These are phyloP conservation scores for Lithophane leautieri DNA, from an alignment of 2,888 invertebrate species.

Conservation along the genomic window DNA sequence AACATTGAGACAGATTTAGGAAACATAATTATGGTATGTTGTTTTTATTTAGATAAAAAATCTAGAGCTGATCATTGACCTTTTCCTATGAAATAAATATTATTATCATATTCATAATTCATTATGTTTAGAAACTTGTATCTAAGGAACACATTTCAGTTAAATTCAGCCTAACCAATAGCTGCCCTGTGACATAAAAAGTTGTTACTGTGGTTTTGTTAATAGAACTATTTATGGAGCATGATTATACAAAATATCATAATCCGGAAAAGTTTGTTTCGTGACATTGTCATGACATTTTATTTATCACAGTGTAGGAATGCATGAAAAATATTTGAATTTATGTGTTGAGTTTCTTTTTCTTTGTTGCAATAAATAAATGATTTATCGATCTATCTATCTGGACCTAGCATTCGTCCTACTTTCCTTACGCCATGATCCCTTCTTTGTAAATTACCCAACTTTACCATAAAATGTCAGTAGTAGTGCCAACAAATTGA, in stretches of 20 bases:
- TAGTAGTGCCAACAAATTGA: conserved; percentile 74
- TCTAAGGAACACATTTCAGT: background rate
- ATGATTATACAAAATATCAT: background rate
- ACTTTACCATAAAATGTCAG: conserved; percentile 1
- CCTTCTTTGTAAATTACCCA: background rate
- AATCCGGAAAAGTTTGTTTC: background rate
- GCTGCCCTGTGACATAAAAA: too few relatives aligned
- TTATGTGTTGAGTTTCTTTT: background rate
- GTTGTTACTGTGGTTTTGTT: background rate
- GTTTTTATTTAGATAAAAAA: background rate
- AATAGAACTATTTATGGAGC: background rate
- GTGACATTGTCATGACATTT: too few relatives aligned
- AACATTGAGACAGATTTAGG: conserved; percentile 27
- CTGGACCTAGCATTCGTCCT: background rate
- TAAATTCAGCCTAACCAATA: background rate
- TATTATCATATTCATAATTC: too few relatives aligned
- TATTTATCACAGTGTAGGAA: too few relatives aligned
- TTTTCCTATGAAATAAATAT: background rate
- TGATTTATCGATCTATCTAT: too few relatives aligned
- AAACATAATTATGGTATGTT: too few relatives aligned
- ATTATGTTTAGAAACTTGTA: background rate
- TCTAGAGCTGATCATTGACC: background rate
- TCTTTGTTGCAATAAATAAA: too few relatives aligned
- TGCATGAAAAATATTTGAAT: background rate
- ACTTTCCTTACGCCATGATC: background rate